These are phyloP conservation scores for Rhinopithecus roxellana DNA, from an alignment of 2,113 vertebrate genomes.

Conservation along the genomic window DNA sequence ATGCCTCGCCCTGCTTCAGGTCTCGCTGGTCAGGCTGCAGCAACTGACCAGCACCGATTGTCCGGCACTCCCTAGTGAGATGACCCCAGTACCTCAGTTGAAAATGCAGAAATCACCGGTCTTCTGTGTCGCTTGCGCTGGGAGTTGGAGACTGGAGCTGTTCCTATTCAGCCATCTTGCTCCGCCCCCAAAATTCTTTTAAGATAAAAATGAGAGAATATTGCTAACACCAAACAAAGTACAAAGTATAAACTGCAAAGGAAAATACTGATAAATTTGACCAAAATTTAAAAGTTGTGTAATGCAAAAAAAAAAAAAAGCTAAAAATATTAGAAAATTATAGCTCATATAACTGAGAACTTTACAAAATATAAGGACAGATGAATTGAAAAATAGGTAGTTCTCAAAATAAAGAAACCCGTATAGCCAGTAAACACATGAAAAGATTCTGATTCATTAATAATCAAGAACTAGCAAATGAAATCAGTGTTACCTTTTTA, in stretches of 20 bases:
- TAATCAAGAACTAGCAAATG: not conserved
- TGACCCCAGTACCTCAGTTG: too few species aligned
- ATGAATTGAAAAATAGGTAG: not conserved
- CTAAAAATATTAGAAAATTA: conserved; percentile 13
- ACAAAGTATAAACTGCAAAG: not conserved
- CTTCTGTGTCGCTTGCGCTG: too few species aligned
- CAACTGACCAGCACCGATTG: too few species aligned
- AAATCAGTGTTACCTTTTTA: not conserved
- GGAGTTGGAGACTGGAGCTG: too few species aligned
- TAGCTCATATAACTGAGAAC: not conserved
- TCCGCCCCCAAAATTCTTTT: not conserved
- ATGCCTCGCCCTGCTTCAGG: too few species aligned
- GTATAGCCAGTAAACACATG: not conserved
- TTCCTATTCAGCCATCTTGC: too few species aligned
- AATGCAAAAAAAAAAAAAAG: too few species aligned
- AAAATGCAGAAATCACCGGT: too few species aligned
- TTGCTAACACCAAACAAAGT: conserved; percentile 14
- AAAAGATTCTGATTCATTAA: not conserved
- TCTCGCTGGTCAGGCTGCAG: too few species aligned
- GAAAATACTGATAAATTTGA: conserved; percentile 31
- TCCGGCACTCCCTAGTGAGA: too few species aligned
- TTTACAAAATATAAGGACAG: conserved; percentile 19
- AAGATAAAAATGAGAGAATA: not conserved
- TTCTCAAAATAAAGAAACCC: conserved; percentile 2
- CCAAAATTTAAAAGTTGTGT: too few species aligned